Conservation (phyloP, 2,888 invertebrate species). For the Epistrophe eligans region DNA sequence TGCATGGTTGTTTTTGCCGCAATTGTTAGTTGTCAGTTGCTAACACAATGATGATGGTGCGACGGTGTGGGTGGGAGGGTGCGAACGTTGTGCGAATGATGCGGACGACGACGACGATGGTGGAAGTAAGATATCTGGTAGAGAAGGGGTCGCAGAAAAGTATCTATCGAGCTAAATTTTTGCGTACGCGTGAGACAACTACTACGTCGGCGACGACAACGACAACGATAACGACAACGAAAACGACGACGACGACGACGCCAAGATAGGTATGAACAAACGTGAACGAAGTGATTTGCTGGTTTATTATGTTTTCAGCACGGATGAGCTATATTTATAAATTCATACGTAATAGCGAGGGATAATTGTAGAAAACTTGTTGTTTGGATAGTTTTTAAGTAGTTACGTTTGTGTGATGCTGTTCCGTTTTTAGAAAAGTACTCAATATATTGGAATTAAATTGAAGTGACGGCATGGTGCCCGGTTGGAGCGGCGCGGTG, state of each 20-base stretch:
- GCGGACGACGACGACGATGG: too few species aligned
- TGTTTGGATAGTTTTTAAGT: constrained; percentile 42
- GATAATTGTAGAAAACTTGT: constrained; percentile 68
- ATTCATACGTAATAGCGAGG: constrained; percentile 62
- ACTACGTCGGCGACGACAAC: constrained; percentile 19
- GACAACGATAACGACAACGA: constrained; percentile 6
- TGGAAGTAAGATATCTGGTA: background rate
- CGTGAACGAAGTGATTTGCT: constrained; percentile 65
- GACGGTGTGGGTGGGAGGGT: constrained; percentile 6
- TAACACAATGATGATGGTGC: background rate
- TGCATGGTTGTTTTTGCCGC: constrained; percentile 39
- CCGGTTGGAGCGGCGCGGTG: constrained; percentile 1
- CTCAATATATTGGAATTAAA: constrained; percentile 75
- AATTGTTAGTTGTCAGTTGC: constrained; percentile 38
- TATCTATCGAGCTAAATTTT: constrained; percentile 50
- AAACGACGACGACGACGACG: constrained; percentile 18
- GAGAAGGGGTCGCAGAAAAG: background rate
- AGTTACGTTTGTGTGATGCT: constrained; percentile 51
- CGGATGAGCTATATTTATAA: constrained; percentile 73
- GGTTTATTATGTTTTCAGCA: constrained; percentile 73
- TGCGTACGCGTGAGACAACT: constrained; percentile 48
- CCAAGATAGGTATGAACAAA: constrained; percentile 43
- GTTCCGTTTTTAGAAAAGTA: constrained; percentile 75
- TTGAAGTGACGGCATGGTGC: constrained; percentile 63
- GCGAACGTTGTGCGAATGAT: background rate